Base-by-base conservation (phyloP, 2,888 invertebrate species). In the Chrysolina americana region DNA sequence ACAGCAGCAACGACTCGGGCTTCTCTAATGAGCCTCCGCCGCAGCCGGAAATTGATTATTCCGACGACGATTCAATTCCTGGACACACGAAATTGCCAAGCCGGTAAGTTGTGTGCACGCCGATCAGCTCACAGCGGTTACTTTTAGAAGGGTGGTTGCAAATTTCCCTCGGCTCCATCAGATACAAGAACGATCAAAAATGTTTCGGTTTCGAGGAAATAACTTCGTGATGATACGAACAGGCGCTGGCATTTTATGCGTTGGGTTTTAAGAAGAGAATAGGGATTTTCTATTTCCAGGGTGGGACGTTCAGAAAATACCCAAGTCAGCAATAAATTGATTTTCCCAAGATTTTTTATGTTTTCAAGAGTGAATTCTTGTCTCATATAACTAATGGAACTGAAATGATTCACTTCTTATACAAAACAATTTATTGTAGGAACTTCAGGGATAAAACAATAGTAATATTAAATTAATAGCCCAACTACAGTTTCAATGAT, bases 1-100 rank as follows among this genome's bases (percentile, higher is more conserved):
- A 96, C 87, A 96, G 96, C 88, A 96, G 96, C 86, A 96, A 96
- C 88, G 96, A 96, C 88, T 96, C 96, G 81, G 96, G 96, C 17
- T 96, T 96, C 88, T 95, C 96, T 84, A 96, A 96, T 86, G 96
- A 96, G 86, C 93, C 94, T 11, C 92, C 92, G 41, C 96, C 96
- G 4, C 95, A 95, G 85, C 96, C 96, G 23, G 96, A 96, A 88
- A 92, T 96, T 75, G 96, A 96, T 88, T 96, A 96, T 87, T 96
- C 96, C 68, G 96, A 96, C 85, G 96, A 96, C 88, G 96, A 96
- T 86, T 94, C 93, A 73, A 91, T 93, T 81, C 89, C 91, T 72
- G 89, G 91, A 75, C 90, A 91, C 78, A 92, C 93, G 48, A 90
- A 91, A 83, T 87, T 91, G 78, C 89, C 90, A 68, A 89, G 89